Base-by-base conservation (phyloP, 2,888 invertebrate genomes). In the Cryptocephalus moraei region DNA sequence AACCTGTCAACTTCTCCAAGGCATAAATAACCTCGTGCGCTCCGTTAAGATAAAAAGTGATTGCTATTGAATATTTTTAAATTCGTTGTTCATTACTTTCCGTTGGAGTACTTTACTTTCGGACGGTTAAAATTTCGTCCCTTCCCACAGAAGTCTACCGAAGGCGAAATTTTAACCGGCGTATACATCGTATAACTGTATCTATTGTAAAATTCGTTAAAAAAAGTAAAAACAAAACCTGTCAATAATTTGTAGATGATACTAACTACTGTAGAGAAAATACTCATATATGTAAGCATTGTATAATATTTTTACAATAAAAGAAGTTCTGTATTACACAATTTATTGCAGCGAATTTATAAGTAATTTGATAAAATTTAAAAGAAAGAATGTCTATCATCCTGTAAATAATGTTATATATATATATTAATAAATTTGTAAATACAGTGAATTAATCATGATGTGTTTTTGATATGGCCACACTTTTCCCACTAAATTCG, bases 271-370 rank as follows among this genome's bases (percentile, higher is more conserved):
- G 12, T 36, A n/a, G 36, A 36, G 6, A 36, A 6, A 36, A 36
- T 36, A 36, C 36, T 36, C 36, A 12, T 36, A 36, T 36, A 36
- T 36, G 12, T 36, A 36, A 36, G 36, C 36, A 54, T 53, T 62
- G 60, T 62, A 58, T 59, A 54, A 58, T 62, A 62, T 62, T 64
- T 62, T 64, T 63, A 56, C 61, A 62, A 53, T 22, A 22, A 22
- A 22, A 22, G 22, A 6, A 58, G 53, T 55, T 58, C 56, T 56
- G 54, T 57, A 58, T 55, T 59, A 61, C 60, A 59, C 59, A 56
- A 63, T 64, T 62, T 62, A 62, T 63, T 64, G 60, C 63, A 61
- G 59, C 61, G 56, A 54, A 60, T 62, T 64, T 61, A 59, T 60
- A 56, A 50, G 51, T 49, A 50, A 54, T 51, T 54, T 56, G 54